Conservation (phyloP, 1,140 invertebrate species). For the Trichogramma pretiosum region DNA sequence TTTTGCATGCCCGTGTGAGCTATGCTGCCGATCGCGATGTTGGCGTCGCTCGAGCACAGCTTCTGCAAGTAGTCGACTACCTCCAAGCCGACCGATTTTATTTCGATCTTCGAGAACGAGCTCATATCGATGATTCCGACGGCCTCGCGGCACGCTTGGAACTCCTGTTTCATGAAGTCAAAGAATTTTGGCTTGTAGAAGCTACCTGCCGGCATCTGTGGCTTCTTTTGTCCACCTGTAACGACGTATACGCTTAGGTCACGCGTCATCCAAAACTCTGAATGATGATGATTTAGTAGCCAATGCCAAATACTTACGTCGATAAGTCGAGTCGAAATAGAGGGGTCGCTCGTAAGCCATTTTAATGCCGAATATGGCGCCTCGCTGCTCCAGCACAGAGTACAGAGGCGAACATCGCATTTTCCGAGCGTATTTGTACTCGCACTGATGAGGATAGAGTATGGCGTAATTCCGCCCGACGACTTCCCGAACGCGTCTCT, state of each 20-base stretch:
- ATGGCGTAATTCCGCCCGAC: conserved; percentile 61
- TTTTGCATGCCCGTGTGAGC: conserved; percentile 79
- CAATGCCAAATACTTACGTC: conserved; percentile 29
- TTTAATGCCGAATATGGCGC: conserved; percentile 73
- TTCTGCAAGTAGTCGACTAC: conserved; percentile 63
- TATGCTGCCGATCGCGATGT: conserved; percentile 63
- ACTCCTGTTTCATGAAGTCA: conserved; percentile 65
- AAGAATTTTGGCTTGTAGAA: conserved; percentile 73
- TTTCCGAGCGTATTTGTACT: conserved; percentile 61
- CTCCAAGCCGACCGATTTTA: conserved; percentile 56
- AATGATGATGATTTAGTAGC: too few species aligned
- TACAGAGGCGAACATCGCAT: conserved; percentile 71
- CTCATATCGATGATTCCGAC: conserved; percentile 80
- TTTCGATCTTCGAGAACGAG: conserved; percentile 75
- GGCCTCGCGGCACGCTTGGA: conserved; percentile 66
- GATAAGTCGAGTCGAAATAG: conserved; percentile 51
- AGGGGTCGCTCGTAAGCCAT: conserved; percentile 78
- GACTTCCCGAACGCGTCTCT: conserved; percentile 64
- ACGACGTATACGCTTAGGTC: too few species aligned
- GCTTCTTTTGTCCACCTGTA: conserved; percentile 39
- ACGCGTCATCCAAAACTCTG: too few species aligned
- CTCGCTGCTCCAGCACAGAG: conserved; percentile 62
- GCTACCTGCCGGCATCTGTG: conserved; percentile 49
- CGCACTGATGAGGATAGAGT: conserved; percentile 56
- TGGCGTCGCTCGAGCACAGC: conserved; percentile 68